phyloP scores from a whole-genome alignment of 92 coral and sea anemone species.

The Phenganax subtilis region DNA sequence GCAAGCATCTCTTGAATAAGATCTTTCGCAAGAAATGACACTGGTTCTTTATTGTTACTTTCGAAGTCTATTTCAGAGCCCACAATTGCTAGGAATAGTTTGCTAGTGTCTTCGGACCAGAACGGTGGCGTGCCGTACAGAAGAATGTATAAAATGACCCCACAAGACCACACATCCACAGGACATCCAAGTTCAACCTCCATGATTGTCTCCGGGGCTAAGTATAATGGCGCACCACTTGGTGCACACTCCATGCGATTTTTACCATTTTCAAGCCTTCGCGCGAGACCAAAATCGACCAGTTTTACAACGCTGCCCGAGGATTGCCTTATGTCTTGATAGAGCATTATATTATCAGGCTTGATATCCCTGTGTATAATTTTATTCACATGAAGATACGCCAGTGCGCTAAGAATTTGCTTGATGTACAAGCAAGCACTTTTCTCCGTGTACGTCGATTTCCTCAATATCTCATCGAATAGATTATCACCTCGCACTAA shows the following conservation, averaged over 20 bases:
- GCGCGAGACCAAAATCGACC: conserved; percentile 90
- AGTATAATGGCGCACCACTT: conserved; percentile 94
- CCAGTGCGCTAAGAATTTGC: conserved; percentile 72
- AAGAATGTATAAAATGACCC: conserved; percentile 70
- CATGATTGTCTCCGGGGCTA: conserved; percentile 95
- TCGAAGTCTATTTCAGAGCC: conserved; percentile 64
- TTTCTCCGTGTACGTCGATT: conserved; percentile 53
- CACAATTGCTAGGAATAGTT: conserved; percentile 65
- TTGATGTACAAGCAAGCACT: conserved; percentile 58
- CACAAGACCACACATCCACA: conserved; percentile 91
- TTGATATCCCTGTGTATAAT: conserved; percentile 89
- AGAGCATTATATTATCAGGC: conserved; percentile 84
- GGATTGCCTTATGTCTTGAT: conserved; percentile 40
- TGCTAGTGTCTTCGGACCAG: conserved; percentile 77
- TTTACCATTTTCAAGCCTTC: conserved; percentile 34
- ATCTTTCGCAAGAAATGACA: conserved; percentile 62
- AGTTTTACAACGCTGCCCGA: conserved; percentile 57
- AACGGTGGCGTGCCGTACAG: conserved; percentile 96
- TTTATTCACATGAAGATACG: conserved; percentile 72
- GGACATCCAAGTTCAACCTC: conserved; percentile 82
- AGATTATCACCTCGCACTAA: conserved; percentile 62
- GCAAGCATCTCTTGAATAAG: conserved; percentile 64
- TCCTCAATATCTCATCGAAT: conserved; percentile 64
- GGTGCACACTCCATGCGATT: conserved; percentile 33
- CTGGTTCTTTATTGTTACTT: conserved; percentile 65